phyloP scores from a whole-genome alignment of 2,113 vertebrate species.

The Urocynchramus pylzowi region DNA sequence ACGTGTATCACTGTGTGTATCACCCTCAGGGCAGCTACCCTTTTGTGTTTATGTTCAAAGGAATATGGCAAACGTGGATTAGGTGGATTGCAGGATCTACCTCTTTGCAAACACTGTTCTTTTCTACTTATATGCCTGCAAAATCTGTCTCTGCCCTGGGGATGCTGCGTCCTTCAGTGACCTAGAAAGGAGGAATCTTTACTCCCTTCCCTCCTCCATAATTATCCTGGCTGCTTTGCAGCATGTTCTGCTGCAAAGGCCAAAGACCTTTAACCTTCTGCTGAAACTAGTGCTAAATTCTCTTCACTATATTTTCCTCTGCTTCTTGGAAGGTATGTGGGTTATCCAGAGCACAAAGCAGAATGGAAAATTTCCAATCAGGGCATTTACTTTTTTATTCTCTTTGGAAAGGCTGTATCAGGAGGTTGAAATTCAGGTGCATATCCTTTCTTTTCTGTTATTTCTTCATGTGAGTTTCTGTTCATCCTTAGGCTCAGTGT shows the following conservation, averaged over 20 bases:
- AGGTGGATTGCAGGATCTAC: neutral
- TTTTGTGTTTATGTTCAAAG: neutral
- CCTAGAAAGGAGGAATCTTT: neutral
- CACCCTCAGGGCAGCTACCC: neutral
- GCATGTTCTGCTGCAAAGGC: neutral
- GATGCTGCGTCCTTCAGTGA: neutral
- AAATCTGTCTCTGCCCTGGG: neutral
- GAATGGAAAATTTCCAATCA: neutral
- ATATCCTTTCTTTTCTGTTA: neutral
- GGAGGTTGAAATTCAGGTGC: neutral
- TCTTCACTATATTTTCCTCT: neutral
- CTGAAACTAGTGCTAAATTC: neutral
- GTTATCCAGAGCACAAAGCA: neutral
- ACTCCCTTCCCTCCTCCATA: neutral
- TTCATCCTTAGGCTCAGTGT: neutral
- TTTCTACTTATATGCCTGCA: neutral
- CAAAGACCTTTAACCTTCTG: neutral
- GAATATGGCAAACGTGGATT: rapidly evolving
- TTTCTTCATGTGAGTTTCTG: neutral
- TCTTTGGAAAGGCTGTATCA: neutral
- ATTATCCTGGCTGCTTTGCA: neutral
- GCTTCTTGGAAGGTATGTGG: neutral
- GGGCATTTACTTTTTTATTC: neutral
- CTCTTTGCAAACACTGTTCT: neutral
- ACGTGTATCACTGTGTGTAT: neutral